Evolutionary conservation across 1,140 invertebrate genomes (phyloP).

Genomic region (Drosophila arawakana): DNA sequence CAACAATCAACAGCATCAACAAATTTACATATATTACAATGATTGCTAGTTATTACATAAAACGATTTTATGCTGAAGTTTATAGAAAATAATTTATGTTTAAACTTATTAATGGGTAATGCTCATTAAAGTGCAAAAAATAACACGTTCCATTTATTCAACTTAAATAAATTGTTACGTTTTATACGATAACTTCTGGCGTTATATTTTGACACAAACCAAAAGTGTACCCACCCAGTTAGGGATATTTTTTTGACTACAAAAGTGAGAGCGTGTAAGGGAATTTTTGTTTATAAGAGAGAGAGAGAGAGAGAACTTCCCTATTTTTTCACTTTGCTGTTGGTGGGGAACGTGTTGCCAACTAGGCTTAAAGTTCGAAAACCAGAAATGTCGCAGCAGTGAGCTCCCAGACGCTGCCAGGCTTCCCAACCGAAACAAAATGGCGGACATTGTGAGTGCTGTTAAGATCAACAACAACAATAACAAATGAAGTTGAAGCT

Average conservation of each 20-base stretch:
- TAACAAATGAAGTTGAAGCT: slow-evolving; percentile 32
- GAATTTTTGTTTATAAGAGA: slow-evolving; percentile 36
- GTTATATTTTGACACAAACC: not conserved
- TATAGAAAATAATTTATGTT: no score
- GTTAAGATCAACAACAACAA: slow-evolving; percentile 57
- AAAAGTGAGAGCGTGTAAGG: slow-evolving; percentile 12
- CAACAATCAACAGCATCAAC: no score
- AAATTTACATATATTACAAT: no score
- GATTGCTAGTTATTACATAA: no score
- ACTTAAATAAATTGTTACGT: no score
- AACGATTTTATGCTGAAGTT: no score
- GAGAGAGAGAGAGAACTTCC: slow-evolving; percentile 51
- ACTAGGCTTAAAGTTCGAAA: slow-evolving; percentile 50
- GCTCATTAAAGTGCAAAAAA: no score
- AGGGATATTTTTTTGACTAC: not conserved
- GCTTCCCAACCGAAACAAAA: slow-evolving; percentile 50
- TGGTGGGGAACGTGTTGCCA: slow-evolving; percentile 32
- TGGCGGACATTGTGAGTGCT: slow-evolving; percentile 51
- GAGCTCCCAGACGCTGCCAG: slow-evolving; percentile 10
- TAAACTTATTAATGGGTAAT: no score
- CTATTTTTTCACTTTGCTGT: not conserved
- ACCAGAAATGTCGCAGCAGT: slow-evolving; percentile 61
- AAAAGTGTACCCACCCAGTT: not conserved
- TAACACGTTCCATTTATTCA: no score
- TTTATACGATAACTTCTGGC: not conserved